Conservation (phyloP, 1,140 invertebrate genomes). For the Amphibalanus amphitrite region DNA sequence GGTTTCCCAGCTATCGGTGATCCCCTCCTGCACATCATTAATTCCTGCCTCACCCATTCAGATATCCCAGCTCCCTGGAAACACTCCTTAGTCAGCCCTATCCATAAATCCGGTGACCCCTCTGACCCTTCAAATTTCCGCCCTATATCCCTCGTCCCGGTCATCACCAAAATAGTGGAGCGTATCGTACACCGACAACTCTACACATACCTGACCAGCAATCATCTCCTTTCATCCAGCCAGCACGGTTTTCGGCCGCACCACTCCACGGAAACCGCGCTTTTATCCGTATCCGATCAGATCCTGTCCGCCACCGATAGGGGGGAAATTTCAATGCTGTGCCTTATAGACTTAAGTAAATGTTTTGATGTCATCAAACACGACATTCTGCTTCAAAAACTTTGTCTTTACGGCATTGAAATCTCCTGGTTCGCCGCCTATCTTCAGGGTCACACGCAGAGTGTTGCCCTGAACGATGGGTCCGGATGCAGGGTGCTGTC, state of each 20-base stretch:
- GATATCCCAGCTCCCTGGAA: neutral
- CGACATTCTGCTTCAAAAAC: neutral
- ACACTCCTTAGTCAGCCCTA: neutral
- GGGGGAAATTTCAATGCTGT: neutral
- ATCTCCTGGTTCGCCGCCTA: neutral
- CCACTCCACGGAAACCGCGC: neutral
- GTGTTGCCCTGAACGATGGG: neutral
- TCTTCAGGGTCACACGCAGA: neutral
- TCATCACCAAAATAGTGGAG: neutral
- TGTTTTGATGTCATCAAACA: neutral
- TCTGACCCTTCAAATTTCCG: neutral
- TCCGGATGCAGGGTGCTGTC: neutral
- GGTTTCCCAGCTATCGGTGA: neutral
- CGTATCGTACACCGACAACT: neutral
- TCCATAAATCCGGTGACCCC: neutral
- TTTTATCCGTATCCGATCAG: neutral
- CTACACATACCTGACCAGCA: neutral
- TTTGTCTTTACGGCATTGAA: neutral
- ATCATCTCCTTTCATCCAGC: neutral
- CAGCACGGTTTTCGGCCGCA: neutral
- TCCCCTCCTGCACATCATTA: neutral
- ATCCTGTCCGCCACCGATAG: neutral
- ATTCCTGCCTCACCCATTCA: neutral
- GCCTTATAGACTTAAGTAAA: neutral
- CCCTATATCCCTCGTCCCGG: conserved; percentile 3